Conservation (phyloP, 2,888 invertebrate species). For the Latheticus oryzae region DNA sequence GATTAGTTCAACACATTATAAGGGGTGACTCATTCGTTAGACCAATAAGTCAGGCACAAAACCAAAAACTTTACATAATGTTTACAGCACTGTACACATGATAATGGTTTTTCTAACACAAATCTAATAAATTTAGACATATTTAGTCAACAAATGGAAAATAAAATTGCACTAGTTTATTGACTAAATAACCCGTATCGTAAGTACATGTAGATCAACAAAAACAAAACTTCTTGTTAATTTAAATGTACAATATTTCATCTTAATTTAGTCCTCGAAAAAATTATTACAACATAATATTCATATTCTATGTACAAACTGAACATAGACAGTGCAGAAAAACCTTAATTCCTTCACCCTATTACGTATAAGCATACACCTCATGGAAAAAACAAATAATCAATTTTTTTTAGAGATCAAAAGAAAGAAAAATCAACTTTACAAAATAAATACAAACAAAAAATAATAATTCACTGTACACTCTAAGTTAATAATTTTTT, state of each 20-base stretch:
- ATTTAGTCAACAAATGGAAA: slow-evolving; percentile 40
- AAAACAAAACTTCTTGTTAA: slow-evolving; percentile 24
- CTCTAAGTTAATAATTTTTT: slow-evolving; percentile 55
- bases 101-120: slow-evolving; percentile 9
- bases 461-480: slow-evolving; percentile 49
- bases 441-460: slow-evolving; percentile 53
- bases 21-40: slow-evolving; percentile 5
- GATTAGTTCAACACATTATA: slow-evolving; percentile 14
- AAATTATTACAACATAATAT: slow-evolving; percentile 8
- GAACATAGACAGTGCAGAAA: slow-evolving; percentile 32
- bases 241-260: slow-evolving; percentile 26
- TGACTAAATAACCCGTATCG: slow-evolving; percentile 44
- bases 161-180: slow-evolving; percentile 40
- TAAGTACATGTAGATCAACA: slow-evolving; percentile 30
- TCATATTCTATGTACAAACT: slow-evolving; percentile 16
- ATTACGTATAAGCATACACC: slow-evolving; percentile 41
- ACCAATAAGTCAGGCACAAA: slow-evolving; percentile 6
- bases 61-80: slow-evolving; percentile 28
- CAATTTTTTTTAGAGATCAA: slow-evolving; percentile 58
- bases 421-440: slow-evolving; percentile 51
- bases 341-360: slow-evolving; percentile 36
- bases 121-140: slow-evolving; percentile 17
- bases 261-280: slow-evolving; percentile 5
- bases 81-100: slow-evolving; percentile 38
- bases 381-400: slow-evolving; percentile 41